phyloP scores from a whole-genome alignment of 2,113 vertebrate genomes.

The Cheilinus undulatus region DNA sequence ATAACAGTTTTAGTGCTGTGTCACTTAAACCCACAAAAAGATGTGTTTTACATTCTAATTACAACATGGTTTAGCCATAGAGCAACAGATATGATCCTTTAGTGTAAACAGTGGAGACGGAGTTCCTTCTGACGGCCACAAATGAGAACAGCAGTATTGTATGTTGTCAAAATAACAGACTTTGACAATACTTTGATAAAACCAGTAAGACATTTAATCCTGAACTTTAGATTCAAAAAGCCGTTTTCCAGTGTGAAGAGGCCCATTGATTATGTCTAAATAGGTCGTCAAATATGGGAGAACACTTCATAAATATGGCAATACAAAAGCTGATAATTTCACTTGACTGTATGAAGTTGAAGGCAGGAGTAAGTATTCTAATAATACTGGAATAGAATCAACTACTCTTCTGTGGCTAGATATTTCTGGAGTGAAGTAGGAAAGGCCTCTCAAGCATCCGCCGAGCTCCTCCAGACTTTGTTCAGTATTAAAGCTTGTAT shows the following conservation, averaged over 20 bases:
- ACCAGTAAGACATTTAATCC: slow-evolving; percentile 14
- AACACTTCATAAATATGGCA: slow-evolving; percentile 29
- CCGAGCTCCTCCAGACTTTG: slow-evolving; percentile 29
- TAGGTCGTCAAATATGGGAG: slow-evolving; percentile 8
- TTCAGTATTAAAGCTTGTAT: slow-evolving; percentile 19
- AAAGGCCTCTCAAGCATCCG: slow-evolving; percentile 33
- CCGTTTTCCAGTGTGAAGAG: slow-evolving; percentile 39
- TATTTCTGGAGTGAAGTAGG: slow-evolving; percentile 28
- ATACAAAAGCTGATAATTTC: slow-evolving; percentile 30
- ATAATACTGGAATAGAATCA: slow-evolving; percentile 30
- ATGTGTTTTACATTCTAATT: slow-evolving; percentile 60
- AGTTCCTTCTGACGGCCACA: slow-evolving; percentile 54
- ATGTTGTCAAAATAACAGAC: too few relatives aligned
- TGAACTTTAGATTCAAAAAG: slow-evolving; percentile 32
- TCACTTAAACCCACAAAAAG: slow-evolving; percentile 28
- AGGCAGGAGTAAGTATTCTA: slow-evolving; percentile 37
- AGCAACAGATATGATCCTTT: slow-evolving; percentile 41
- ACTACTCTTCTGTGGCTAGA: slow-evolving; percentile 25
- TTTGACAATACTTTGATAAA: slow-evolving; percentile 33
- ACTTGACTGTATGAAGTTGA: slow-evolving; percentile 30
- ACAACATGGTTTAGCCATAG: slow-evolving; percentile 40
- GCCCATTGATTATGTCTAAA: slow-evolving; percentile 15
- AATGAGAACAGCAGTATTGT: slow-evolving; percentile 40
- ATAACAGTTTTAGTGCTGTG: slow-evolving; percentile 49
- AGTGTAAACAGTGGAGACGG: slow-evolving; percentile 64